Evolutionary conservation across 2,113 vertebrate genomes (phyloP), one percentile per base, ranked within the genome.

Genomic region (Xiphophorus maculatus): DNA sequence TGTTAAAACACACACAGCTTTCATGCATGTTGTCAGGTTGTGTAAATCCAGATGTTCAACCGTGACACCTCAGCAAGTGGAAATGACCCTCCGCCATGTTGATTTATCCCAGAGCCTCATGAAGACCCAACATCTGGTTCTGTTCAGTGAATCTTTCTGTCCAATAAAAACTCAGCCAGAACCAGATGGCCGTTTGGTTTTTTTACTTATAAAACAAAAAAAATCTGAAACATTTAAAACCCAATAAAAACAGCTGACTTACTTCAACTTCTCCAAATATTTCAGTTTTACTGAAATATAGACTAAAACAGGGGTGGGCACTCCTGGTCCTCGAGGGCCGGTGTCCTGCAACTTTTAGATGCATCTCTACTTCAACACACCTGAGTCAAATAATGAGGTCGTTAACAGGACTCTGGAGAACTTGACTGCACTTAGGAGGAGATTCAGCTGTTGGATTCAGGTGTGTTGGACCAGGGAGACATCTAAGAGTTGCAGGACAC

Each of bases 71-170:
- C 82, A 69, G 76, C 90, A 89, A 79, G 84, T 71, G 82, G 63
- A 51, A 73, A 28, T 69, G 14, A 78, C 48, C 58, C 84, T 74
- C 67, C 72, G 44, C 65, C 1, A 42, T 15, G 13, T 37, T 75
- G 77, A 69, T 77, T 61, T 80, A 73, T 48, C 44, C 29, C 67
- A 63, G 75, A 81, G 73, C 65, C 73, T 76, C 79, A 1, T 51
- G 75, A 86, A 84, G 73, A 73, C 69, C 28, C 77, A 87, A 81
- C 88, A 88, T 85, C 88, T 87, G 90, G 74, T 75, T 84, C 51
- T 25, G 51, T 54, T 65, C 76, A 54, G 2, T 19, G 22, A 79
- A 63, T 73, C 12, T 70, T 66, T 78, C 66, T 62, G 73, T 27
- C 70, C 63, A n/a, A 76, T 81, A 75, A 84, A 86, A 74, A 54